phyloP scores from a whole-genome alignment of 1,140 invertebrate genomes.

The Drosophila pseudoobscura region DNA sequence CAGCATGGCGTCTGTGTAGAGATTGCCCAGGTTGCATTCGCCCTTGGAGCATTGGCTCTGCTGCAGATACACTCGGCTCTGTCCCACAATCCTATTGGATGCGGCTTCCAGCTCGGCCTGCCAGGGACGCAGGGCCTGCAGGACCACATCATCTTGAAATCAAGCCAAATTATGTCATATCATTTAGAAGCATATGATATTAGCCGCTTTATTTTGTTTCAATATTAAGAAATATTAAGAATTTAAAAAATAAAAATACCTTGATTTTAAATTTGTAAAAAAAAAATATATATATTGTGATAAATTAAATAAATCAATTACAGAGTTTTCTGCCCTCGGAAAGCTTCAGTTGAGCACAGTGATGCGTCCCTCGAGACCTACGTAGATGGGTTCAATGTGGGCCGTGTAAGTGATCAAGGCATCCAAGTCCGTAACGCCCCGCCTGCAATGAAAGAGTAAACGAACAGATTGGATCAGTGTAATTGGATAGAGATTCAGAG shows the following conservation, averaged over 20 bases:
- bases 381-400: slow-evolving; percentile 65
- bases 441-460: slow-evolving; percentile 29
- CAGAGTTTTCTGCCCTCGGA: not conserved
- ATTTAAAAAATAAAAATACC: not conserved
- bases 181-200: not conserved
- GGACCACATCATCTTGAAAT: slow-evolving; percentile 39
- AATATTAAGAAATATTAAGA: slow-evolving; percentile 1
- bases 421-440: slow-evolving; percentile 63
- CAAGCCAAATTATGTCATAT: not conserved
- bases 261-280: not conserved
- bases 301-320: not conserved
- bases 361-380: slow-evolving; percentile 82
- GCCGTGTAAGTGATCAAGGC: slow-evolving; percentile 63
- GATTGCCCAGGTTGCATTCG: slow-evolving; percentile 91
- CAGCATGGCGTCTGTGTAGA: slow-evolving; percentile 89
- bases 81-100: slow-evolving; percentile 85
- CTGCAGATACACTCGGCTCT: slow-evolving; percentile 85
- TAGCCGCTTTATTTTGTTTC: not conserved
- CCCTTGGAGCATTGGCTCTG: slow-evolving; percentile 85
- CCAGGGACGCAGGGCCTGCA: slow-evolving; percentile 85
- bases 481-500: not conserved
- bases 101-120: slow-evolving; percentile 85
- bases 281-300: slow-evolving; percentile 4
- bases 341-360: slow-evolving; percentile 52
- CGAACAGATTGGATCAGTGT: not conserved